Percentiles rank a stretch among this genome's conserved stretches.
Conservation (phyloP, 2,113 vertebrate species). For the Hippolais icterina region DNA sequence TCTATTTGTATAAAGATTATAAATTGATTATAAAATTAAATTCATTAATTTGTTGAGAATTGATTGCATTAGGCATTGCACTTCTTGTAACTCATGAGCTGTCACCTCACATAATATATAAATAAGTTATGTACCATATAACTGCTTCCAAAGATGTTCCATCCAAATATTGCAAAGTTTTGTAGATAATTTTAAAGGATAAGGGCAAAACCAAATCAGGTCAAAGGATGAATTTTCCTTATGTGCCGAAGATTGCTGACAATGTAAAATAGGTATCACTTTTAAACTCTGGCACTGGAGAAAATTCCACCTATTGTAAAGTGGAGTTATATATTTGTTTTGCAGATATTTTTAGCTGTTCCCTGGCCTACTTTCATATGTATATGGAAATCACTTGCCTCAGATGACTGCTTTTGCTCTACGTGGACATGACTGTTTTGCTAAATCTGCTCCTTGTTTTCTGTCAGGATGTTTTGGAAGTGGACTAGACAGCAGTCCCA, state of each 20-base stretch:
- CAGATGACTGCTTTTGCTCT: not conserved
- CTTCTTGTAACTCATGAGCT: not conserved
- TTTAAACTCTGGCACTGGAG: not conserved
- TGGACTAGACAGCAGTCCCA: not conserved
- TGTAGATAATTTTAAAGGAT: not conserved
- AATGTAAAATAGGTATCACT: not conserved
- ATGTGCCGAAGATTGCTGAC: not conserved
- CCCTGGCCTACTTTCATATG: not conserved
- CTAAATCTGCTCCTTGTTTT: slow-evolving; percentile 53
- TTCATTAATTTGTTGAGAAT: not conserved
- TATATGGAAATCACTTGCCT: not conserved
- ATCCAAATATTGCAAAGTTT: not conserved
- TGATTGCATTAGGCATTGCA: not conserved
- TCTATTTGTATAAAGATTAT: not conserved
- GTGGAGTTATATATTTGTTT: not conserved
- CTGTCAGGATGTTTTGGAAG: slow-evolving; percentile 39
- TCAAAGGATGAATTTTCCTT: not conserved
- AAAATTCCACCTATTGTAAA: not conserved
- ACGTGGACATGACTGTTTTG: not conserved
- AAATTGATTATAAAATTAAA: not conserved
- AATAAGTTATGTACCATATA: not conserved
- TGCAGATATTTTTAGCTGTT: not conserved
- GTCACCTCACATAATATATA: not conserved
- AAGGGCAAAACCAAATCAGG: not conserved
- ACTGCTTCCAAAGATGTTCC: not conserved